These are phyloP conservation scores for Meriones unguiculatus DNA, from an alignment of 2,113 vertebrate genomes.

Conservation along the genomic window DNA sequence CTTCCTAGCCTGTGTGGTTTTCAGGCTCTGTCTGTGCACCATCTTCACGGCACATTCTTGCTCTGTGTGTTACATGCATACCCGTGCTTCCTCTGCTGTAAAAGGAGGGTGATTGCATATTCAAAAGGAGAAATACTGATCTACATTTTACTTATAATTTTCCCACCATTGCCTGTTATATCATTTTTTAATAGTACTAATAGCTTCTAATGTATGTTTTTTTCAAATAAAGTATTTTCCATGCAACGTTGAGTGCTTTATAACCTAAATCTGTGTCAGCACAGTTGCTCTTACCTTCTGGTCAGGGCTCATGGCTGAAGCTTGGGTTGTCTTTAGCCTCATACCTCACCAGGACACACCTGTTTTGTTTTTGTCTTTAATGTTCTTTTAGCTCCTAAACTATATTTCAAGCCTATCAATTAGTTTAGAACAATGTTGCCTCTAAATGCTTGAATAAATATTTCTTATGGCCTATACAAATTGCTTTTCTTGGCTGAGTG, in stretches of 20 bases:
- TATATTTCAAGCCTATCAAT: conserved; percentile 12
- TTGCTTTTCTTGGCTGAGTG: not conserved
- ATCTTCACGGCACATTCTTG: not conserved
- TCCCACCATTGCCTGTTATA: not conserved
- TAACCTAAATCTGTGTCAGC: not conserved
- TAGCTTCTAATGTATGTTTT: not conserved
- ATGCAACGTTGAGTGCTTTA: not conserved
- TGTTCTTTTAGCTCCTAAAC: conserved; percentile 39
- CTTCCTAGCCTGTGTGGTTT: not conserved
- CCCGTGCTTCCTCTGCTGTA: not conserved
- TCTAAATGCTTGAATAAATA: conserved; percentile 53
- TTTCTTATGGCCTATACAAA: conserved; percentile 11
- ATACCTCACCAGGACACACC: not conserved
- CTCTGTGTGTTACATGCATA: not conserved
- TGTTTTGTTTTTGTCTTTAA: not conserved
- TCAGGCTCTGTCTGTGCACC: not conserved
- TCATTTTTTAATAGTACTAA: conserved; percentile 2
- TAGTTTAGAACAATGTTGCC: conserved; percentile 44
- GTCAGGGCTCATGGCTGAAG: not conserved
- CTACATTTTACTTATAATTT: conserved; percentile 33
- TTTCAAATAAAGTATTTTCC: conserved; percentile 5
- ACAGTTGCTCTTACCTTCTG: not conserved
- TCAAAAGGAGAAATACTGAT: conserved; percentile 18
- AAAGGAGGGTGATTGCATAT: not conserved
- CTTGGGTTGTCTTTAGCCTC: not conserved